Conservation (phyloP, 2,113 vertebrate genomes). For the Calyptommatus sinebrachiatus region DNA sequence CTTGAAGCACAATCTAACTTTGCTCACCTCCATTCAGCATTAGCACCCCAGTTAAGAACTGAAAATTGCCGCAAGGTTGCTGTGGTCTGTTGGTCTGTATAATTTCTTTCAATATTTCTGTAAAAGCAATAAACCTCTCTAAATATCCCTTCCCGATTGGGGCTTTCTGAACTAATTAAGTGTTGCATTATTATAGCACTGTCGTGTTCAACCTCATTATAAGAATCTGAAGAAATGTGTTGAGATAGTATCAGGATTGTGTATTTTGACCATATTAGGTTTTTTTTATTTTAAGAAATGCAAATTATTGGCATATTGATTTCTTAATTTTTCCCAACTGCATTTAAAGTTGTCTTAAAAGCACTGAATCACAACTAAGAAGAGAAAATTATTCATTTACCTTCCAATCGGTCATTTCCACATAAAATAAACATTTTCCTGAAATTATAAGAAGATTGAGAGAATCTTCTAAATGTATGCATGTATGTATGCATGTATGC, state of each 20-base stretch:
- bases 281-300: slow-evolving; percentile 11
- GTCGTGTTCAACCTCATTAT: slow-evolving; percentile 23
- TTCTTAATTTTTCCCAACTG: not conserved
- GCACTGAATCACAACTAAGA: slow-evolving; percentile 19
- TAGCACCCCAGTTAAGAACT: slow-evolving; percentile 51
- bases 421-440: slow-evolving; percentile 32
- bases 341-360: not conserved
- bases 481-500: too few species aligned
- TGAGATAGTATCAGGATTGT: not conserved
- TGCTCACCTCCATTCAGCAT: slow-evolving; percentile 25
- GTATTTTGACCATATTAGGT: not conserved
- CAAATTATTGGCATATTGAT: not conserved
- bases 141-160: slow-evolving; percentile 28
- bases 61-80: slow-evolving; percentile 46
- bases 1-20: slow-evolving; percentile 35
- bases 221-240: slow-evolving; percentile 31
- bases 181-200: slow-evolving; percentile 35
- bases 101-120: slow-evolving; percentile 46
- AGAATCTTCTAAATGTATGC: slow-evolving; percentile 25
- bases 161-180: slow-evolving; percentile 28
- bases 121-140: slow-evolving; percentile 46
- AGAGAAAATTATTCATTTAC: slow-evolving; percentile 42
- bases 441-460: slow-evolving; percentile 37
- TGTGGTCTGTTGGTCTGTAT: slow-evolving; percentile 37
- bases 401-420: slow-evolving; percentile 30